phyloP scores from a whole-genome alignment of 64 coral and sea anemone genomes.

The Astreopora myriophthalma region DNA sequence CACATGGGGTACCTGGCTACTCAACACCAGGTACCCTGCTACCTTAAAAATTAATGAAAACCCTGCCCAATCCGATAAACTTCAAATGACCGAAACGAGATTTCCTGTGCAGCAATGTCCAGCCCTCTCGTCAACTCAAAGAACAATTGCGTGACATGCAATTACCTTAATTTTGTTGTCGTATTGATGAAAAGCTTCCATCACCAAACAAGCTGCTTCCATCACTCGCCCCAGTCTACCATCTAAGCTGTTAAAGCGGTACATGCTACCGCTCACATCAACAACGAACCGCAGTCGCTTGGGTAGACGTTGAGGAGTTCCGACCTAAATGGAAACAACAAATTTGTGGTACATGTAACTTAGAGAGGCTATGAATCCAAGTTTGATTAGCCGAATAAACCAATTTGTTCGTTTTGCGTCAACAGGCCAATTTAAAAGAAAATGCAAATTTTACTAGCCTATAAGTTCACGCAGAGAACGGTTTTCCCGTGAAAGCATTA shows the following conservation, averaged over 20 bases:
- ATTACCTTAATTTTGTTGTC: constrained; percentile 96
- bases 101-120: no score
- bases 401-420: no score
- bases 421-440: no score
- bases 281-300: constrained; percentile 97
- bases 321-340: constrained; percentile 57
- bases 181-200: constrained; percentile 94
- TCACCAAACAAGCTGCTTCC: constrained; percentile 96
- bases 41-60: no score
- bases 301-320: constrained; percentile 84
- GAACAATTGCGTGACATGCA: neutral
- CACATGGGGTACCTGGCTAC: no score
- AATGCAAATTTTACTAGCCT: no score
- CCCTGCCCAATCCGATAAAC: no score
- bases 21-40: no score
- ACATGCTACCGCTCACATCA: constrained; percentile 99
- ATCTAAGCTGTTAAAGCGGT: constrained; percentile 97
- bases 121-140: no score
- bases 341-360: neutral
- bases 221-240: constrained; percentile 94
- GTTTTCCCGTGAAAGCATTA: neutral
- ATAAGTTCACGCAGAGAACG: no score
- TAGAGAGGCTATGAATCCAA: neutral
- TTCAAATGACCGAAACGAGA: no score
- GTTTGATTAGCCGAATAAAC: neutral